Percentiles rank a stretch among this genome's conserved stretches.
These are phyloP conservation scores for Drosophila busckii DNA, from an alignment of 1,140 invertebrate species.

Conservation along the genomic window DNA sequence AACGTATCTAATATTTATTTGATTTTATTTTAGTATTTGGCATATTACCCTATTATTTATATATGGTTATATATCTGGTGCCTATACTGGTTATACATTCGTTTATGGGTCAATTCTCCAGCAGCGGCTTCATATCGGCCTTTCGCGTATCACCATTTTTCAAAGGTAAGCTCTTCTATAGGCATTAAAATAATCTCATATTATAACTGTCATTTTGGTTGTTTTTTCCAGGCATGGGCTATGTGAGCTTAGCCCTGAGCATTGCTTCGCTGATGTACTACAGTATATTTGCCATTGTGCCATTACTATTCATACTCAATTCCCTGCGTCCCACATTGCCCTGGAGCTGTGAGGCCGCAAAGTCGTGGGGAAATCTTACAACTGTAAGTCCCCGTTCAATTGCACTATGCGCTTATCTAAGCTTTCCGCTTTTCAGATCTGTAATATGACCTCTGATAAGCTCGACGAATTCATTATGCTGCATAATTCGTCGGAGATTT, in stretches of 20 bases:
- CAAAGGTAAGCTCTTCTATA: slow-evolving; percentile 47
- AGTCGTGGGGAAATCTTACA: slow-evolving; percentile 6
- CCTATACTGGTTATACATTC: slow-evolving; percentile 68
- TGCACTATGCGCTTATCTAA: no score
- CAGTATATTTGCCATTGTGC: slow-evolving; percentile 52
- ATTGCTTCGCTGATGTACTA: slow-evolving; percentile 49
- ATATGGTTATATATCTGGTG: slow-evolving; percentile 54
- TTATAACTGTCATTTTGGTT: no score
- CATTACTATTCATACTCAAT: slow-evolving; percentile 55
- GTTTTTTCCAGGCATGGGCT: slow-evolving; percentile 58
- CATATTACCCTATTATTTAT: slow-evolving; percentile 49
- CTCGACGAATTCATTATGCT: not conserved
- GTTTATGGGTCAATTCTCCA: slow-evolving; percentile 73
- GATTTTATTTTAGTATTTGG: slow-evolving; percentile 33
- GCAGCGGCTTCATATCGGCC: slow-evolving; percentile 69
- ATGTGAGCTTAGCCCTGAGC: slow-evolving; percentile 53
- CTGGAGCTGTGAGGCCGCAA: slow-evolving; percentile 63
- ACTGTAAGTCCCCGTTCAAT: no score
- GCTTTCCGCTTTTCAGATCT: slow-evolving; percentile 10
- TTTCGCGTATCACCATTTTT: slow-evolving; percentile 68
- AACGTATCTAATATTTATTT: not conserved
- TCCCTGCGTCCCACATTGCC: slow-evolving; percentile 60
- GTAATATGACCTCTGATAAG: slow-evolving; percentile 2
- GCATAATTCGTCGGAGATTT: not conserved
- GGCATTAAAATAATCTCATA: not conserved